Percentiles rank a stretch among this genome's conserved stretches.
These are phyloP conservation scores for Holocentrus rufus DNA, from an alignment of 2,797 vertebrate genomes.

Conservation along the genomic window DNA sequence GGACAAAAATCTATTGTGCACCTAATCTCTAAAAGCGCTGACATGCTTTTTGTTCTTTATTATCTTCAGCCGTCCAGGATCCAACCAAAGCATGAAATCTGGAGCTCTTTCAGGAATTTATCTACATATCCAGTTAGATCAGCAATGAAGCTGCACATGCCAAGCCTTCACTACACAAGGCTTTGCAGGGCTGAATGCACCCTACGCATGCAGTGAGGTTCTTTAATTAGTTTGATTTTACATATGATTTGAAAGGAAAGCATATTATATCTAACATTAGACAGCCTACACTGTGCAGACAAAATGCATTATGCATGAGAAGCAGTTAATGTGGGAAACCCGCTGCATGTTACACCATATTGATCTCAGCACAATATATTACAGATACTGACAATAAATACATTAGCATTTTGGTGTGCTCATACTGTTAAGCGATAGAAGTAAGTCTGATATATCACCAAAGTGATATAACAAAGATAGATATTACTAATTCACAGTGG, in stretches of 20 bases:
- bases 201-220: background rate
- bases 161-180: conserved; percentile 58
- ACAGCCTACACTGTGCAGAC: background rate
- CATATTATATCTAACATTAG: background rate
- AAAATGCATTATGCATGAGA: conserved; percentile 7
- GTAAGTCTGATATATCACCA: background rate
- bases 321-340: conserved; percentile 3
- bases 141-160: conserved; percentile 63
- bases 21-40: conserved; percentile 81
- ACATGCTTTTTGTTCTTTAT: conserved; percentile 78
- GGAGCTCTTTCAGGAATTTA: conserved; percentile 69
- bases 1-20: conserved; percentile 79
- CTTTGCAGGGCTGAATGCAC: conserved; percentile 36
- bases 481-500: conserved; percentile 43
- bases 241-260: conserved; percentile 12
- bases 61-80: conserved; percentile 75
- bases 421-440: conserved; percentile 21
- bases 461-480: conserved; percentile 40
- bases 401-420: background rate
- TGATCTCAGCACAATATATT: conserved; percentile 11
- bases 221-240: conserved; percentile 15
- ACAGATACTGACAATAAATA: background rate
- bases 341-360: background rate
- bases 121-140: conserved; percentile 70
- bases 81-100: conserved; percentile 74